Evolutionary conservation across 2,888 invertebrate genomes (phyloP), one percentile per base, ranked within the genome.

Genomic region (Epirrita christyi): DNA sequence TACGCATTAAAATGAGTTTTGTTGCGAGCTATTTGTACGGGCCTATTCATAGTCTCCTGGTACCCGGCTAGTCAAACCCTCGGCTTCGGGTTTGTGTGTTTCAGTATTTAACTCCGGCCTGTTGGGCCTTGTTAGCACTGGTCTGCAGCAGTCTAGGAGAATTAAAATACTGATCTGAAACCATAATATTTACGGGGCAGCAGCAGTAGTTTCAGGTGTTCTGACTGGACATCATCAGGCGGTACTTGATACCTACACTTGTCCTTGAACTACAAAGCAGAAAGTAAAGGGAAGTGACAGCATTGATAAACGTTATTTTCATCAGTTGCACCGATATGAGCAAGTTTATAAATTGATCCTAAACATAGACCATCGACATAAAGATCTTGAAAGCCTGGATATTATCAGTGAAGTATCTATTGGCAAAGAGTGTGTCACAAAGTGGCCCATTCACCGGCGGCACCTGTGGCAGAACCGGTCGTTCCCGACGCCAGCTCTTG

Each of bases 381-480:
- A 55, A 47, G 45, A 28, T 37, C 51, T 70, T 63, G 54, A 66
- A 73, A 68, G 67, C 65, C 68, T 70, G 55, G 67, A 68, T 76
- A 73, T 74, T 72, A 78, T 76, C 78, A 72, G 75, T 70, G 73
- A 75, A 71, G 73, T 71, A 66, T 69, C 69, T 73, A 73, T 72
- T 77, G 70, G 73, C 66, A 56, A 66, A 70, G 75, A 71, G 72
- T 75, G 75, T 78, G 76, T 75, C 76, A 76, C 73, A 64, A 68
- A 75, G 70, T 70, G 72, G 75, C 75, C 76, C 78, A 81, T 76
- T 83, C 84, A 84, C 73, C 74, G 78, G 75, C 80, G 83, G 85
- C 87, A 86, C 86, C 86, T 88, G 84, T 80, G 75, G 51, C 68
- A 58, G 78, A 83, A 88, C 88, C 89, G 90, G 89, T 88, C 70